These are phyloP conservation scores for Gallinago jamesoni DNA, from an alignment of 2,113 vertebrate genomes.

Conservation along the genomic window DNA sequence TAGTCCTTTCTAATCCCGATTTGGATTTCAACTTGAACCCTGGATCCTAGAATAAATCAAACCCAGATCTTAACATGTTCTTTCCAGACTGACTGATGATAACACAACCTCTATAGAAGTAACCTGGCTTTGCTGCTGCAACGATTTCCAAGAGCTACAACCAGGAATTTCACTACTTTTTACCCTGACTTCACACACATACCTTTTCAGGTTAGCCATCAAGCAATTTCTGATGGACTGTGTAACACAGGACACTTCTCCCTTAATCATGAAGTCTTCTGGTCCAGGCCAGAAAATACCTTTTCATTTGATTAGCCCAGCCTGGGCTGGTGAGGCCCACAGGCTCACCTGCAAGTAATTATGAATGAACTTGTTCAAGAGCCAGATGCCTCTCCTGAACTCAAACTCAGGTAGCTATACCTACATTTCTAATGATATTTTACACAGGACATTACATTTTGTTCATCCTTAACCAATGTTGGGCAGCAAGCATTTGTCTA, in stretches of 20 bases:
- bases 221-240: neutral
- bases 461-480: neutral
- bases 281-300: neutral
- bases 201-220: neutral
- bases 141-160: slow-evolving; percentile 22
- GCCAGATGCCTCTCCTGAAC: neutral
- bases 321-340: neutral
- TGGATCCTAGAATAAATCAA: slow-evolving; percentile 26
- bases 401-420: neutral
- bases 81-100: slow-evolving; percentile 21
- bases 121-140: slow-evolving; percentile 32
- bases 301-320: neutral
- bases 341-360: neutral
- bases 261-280: neutral
- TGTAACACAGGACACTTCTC: neutral
- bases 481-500: neutral
- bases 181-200: neutral
- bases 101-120: slow-evolving; percentile 7
- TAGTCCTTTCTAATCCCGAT: slow-evolving; percentile 26
- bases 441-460: neutral
- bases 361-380: neutral
- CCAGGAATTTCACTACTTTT: neutral
- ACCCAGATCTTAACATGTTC: neutral
- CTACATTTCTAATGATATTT: neutral
- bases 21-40: slow-evolving; percentile 31